phyloP scores from a whole-genome alignment of 1,140 invertebrate genomes.

The Homarus americanus region DNA sequence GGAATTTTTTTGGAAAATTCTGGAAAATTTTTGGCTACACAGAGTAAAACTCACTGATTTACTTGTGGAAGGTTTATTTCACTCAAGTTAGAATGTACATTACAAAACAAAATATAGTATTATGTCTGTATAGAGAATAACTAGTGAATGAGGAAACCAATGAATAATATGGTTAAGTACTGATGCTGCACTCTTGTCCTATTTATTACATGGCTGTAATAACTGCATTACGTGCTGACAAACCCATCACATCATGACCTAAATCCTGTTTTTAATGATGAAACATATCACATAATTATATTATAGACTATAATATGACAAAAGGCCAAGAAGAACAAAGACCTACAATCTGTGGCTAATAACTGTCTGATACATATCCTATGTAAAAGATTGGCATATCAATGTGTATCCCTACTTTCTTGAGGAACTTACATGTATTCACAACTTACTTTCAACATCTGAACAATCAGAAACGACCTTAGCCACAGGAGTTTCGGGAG shows the following conservation, averaged over 20 bases:
- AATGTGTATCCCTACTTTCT: constrained; percentile 39
- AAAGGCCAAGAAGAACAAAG: constrained; percentile 61
- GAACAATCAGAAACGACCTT: constrained; percentile 42
- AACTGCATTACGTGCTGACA: constrained; percentile 45
- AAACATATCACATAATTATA: constrained; percentile 67
- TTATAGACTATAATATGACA: constrained; percentile 60
- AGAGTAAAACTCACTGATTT: background rate
- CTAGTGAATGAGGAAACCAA: constrained; percentile 56
- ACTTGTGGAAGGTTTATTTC: constrained; percentile 68
- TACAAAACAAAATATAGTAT: constrained; percentile 67
- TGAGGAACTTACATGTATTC: constrained; percentile 35
- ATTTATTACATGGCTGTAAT: constrained; percentile 52
- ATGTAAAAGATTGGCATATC: constrained; percentile 55
- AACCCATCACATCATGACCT: constrained; percentile 25
- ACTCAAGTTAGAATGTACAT: constrained; percentile 68
- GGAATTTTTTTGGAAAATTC: too few species aligned
- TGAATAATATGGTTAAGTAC: constrained; percentile 60
- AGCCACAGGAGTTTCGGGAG: constrained; percentile 60
- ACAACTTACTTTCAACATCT: constrained; percentile 35
- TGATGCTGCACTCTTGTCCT: constrained; percentile 34
- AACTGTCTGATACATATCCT: constrained; percentile 57
- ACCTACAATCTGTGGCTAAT: constrained; percentile 64
- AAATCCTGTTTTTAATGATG: constrained; percentile 32
- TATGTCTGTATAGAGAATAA: constrained; percentile 61
- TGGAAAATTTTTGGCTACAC: too few species aligned